Evolutionary conservation across 2,797 vertebrate genomes (phyloP).

Genomic region (Acanthornis magna): DNA sequence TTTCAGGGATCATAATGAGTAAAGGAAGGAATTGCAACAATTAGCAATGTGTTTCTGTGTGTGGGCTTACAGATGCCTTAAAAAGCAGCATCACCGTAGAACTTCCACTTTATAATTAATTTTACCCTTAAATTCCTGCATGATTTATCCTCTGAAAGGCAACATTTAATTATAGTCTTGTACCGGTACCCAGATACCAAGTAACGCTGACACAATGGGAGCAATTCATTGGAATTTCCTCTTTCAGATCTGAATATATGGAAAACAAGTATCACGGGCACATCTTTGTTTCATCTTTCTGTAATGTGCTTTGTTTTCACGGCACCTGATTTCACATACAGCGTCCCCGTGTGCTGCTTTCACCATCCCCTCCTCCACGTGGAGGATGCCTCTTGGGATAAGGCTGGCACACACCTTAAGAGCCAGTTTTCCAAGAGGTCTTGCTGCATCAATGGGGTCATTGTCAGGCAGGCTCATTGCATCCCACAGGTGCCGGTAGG

Average conservation of each 20-base stretch:
- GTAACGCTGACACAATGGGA: constrained; percentile 40
- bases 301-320: not conserved
- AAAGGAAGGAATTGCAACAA: constrained; percentile 17
- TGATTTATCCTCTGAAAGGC: constrained; percentile 52
- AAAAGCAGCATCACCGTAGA: constrained; percentile 20
- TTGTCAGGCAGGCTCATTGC: not conserved
- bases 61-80: constrained; percentile 8
- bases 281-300: not conserved
- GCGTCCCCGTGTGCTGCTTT: not conserved
- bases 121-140: constrained; percentile 43
- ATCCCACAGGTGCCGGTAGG: not conserved
- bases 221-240: constrained; percentile 65
- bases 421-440: not conserved
- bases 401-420: not conserved
- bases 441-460: not conserved
- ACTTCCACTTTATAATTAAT: constrained; percentile 60
- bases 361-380: not conserved
- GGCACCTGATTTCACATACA: not conserved
- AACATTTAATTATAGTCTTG: constrained; percentile 57
- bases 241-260: constrained; percentile 1
- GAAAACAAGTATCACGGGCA: not conserved
- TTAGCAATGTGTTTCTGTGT: not conserved
- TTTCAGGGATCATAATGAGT: not conserved
- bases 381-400: not conserved
- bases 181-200: constrained; percentile 23